Conservation (phyloP, 1,140 invertebrate species). For the Ostrea denselamellosa region DNA sequence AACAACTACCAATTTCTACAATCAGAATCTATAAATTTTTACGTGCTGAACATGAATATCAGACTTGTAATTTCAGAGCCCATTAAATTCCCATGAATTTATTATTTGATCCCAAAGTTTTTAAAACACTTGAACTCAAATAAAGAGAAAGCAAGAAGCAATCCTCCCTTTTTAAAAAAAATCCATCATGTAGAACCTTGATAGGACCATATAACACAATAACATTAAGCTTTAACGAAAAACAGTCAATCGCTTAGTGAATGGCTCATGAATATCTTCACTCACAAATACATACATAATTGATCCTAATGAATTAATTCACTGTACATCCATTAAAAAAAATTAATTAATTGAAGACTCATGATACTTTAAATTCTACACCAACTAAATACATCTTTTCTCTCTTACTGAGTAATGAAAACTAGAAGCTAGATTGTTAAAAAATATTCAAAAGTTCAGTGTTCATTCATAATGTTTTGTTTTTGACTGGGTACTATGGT, state of each 20-base stretch:
- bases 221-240: background rate
- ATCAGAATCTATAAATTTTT: background rate
- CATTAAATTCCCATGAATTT: slow-evolving; percentile 2
- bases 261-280: background rate
- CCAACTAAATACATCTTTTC: background rate
- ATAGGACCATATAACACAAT: background rate
- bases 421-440: background rate
- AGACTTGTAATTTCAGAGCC: background rate
- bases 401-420: background rate
- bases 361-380: background rate
- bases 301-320: background rate
- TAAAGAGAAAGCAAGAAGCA: background rate
- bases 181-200: background rate
- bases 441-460: too few species aligned
- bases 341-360: background rate
- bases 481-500: background rate
- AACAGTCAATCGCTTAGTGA: background rate
- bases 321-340: background rate
- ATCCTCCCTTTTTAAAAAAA: background rate
- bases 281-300: background rate
- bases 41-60: background rate
- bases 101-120: slow-evolving; percentile 18
- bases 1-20: background rate
- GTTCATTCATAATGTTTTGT: too few species aligned
- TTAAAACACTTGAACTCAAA: background rate